A percentile compares a stretch with the other conserved stretches of the same genome.
Conservation (phyloP, 2,113 vertebrate genomes). For the Sclerurus mexicanus region DNA sequence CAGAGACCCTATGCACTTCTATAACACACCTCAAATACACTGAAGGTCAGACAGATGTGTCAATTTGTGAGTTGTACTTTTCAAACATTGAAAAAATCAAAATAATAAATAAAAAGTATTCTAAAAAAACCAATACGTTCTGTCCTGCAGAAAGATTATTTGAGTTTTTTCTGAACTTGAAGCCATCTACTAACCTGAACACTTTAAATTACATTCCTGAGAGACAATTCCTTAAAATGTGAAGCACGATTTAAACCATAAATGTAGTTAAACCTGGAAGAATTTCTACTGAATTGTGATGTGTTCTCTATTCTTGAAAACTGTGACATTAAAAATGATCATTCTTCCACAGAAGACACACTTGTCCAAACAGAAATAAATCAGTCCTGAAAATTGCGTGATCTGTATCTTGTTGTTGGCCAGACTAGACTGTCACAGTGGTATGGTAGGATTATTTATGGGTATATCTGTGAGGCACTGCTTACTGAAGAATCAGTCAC, state of each 20-base stretch:
- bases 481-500: not conserved
- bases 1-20: not conserved
- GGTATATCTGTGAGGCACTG: not conserved
- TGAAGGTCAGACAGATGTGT: not conserved
- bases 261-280: not conserved
- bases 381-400: rapidly evolving
- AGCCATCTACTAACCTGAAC: not conserved
- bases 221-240: not conserved
- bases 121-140: not conserved
- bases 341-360: not conserved
- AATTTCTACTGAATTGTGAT: not conserved
- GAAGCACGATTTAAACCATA: not conserved
- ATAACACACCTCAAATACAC: not conserved
- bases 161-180: not conserved
- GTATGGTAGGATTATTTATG: not conserved
- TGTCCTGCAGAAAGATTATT: not conserved
- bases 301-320: not conserved
- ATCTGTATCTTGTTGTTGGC: not conserved
- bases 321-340: not conserved
- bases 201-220: not conserved
- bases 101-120: not conserved
- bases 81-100: not conserved
- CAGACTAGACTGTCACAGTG: not conserved
- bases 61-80: not conserved
- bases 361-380: not conserved